phyloP scores from a whole-genome alignment of 2,888 invertebrate genomes.

The Parnassius mnemosyne region DNA sequence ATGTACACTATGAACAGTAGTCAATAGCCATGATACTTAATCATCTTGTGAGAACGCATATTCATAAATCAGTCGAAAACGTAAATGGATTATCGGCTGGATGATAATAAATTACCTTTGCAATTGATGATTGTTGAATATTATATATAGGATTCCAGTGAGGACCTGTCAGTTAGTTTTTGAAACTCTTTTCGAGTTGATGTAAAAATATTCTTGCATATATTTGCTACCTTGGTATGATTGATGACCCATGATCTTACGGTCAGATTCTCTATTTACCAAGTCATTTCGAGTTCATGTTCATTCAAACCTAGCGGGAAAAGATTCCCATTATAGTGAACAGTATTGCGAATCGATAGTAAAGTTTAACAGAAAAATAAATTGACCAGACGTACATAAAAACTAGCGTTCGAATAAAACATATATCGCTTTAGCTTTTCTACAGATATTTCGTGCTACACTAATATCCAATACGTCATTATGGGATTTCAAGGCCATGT shows the following conservation, averaged over 20 bases:
- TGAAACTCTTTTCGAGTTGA: not conserved
- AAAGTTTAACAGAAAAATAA: too few species aligned
- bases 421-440: too few species aligned
- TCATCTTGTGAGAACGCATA: conserved; percentile 8
- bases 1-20: conserved; percentile 1
- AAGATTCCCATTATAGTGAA: too few species aligned
- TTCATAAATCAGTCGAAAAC: conserved; percentile 23
- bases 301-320: not conserved
- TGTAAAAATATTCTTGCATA: conserved; percentile 6
- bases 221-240: conserved; percentile 7
- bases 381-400: too few species aligned
- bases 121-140: conserved; percentile 23
- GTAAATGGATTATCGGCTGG: conserved; percentile 2
- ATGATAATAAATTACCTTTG: conserved; percentile 16
- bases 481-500: too few species aligned
- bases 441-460: too few species aligned
- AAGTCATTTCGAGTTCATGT: not conserved
- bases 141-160: conserved; percentile 9
- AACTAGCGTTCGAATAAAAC: too few species aligned
- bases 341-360: too few species aligned
- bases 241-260: not conserved
- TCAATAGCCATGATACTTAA: conserved; percentile 15
- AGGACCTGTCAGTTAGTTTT: conserved; percentile 4
- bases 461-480: too few species aligned
- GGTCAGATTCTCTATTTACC: not conserved